Evolutionary conservation across 2,888 invertebrate species (phyloP).

Genomic region (Philereme vetulata): DNA sequence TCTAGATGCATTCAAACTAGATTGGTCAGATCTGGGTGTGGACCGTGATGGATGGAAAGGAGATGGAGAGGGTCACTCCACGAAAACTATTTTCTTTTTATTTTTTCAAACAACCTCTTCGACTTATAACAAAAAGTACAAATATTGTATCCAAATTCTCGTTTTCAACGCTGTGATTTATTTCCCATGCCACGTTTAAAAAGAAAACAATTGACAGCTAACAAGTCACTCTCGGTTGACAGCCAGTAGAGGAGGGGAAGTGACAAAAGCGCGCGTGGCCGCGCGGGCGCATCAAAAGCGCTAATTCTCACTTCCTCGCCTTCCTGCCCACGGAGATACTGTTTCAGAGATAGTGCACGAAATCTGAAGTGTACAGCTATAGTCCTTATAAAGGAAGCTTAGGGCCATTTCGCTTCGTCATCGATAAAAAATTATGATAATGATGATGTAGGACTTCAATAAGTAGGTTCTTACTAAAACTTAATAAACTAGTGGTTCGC

Average conservation of each 20-base stretch:
- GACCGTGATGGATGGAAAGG: no score
- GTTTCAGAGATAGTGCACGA: slow-evolving; percentile 52
- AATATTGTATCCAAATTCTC: no score
- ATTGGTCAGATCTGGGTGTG: no score
- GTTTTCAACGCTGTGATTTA: no score
- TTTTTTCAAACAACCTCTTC: background rate
- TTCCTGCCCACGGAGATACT: slow-evolving; percentile 33
- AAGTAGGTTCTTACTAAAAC: no score
- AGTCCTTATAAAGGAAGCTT: slow-evolving; percentile 11
- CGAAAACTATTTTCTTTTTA: background rate
- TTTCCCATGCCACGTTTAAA: slow-evolving; percentile 15
- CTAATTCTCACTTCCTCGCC: slow-evolving; percentile 21
- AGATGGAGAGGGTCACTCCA: no score
- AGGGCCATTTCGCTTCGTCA: slow-evolving; percentile 6
- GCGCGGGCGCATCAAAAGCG: slow-evolving; percentile 23
- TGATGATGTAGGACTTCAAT: background rate
- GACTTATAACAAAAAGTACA: no score
- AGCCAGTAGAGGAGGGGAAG: slow-evolving; percentile 24
- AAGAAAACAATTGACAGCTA: slow-evolving; percentile 27
- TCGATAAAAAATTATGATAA: slow-evolving; percentile 1
- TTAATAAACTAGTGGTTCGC: no score
- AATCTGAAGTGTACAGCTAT: slow-evolving; percentile 26
- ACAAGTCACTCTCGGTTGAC: slow-evolving; percentile 25
- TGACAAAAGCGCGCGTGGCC: slow-evolving; percentile 11
- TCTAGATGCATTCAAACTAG: no score